These are phyloP conservation scores for Agrochola lychnidis DNA, from an alignment of 2,888 invertebrate genomes.

Conservation along the genomic window DNA sequence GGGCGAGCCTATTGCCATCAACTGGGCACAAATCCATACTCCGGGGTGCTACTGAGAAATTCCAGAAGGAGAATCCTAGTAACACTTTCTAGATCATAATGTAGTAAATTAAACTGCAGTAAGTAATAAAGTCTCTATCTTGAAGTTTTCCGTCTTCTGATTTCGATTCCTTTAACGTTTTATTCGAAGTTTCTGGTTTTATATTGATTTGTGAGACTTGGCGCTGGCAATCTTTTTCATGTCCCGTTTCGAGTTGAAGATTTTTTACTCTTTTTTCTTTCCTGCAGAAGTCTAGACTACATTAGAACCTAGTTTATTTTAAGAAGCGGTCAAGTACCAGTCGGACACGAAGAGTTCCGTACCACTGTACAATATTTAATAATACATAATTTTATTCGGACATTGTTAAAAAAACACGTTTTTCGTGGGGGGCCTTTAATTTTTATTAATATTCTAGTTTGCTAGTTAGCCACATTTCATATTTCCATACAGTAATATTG, in stretches of 20 bases:
- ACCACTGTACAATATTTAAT: no score
- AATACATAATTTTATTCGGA: no score
- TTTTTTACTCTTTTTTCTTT: not conserved
- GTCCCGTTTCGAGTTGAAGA: not conserved
- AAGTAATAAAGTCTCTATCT: not conserved
- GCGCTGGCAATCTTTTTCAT: not conserved
- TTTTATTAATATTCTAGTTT: no score
- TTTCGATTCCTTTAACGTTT: slow-evolving; percentile 6
- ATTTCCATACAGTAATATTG: no score
- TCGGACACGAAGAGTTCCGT: no score
- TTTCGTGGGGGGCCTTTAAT: no score
- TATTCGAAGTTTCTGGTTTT: slow-evolving; percentile 20
- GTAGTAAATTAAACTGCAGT: slow-evolving; percentile 7
- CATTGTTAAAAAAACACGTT: no score
- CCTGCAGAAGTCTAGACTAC: not conserved
- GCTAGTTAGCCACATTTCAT: no score
- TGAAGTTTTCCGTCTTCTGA: slow-evolving; percentile 19
- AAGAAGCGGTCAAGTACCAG: not conserved
- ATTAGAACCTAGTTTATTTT: not conserved
- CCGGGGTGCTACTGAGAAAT: no score
- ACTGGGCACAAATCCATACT: no score
- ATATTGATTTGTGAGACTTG: slow-evolving; percentile 21
- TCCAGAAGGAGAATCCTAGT: no score
- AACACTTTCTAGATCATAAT: not conserved
- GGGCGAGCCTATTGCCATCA: no score